These are phyloP conservation scores for Pangasius djambal DNA, from an alignment of 2,797 vertebrate genomes.

Conservation along the genomic window DNA sequence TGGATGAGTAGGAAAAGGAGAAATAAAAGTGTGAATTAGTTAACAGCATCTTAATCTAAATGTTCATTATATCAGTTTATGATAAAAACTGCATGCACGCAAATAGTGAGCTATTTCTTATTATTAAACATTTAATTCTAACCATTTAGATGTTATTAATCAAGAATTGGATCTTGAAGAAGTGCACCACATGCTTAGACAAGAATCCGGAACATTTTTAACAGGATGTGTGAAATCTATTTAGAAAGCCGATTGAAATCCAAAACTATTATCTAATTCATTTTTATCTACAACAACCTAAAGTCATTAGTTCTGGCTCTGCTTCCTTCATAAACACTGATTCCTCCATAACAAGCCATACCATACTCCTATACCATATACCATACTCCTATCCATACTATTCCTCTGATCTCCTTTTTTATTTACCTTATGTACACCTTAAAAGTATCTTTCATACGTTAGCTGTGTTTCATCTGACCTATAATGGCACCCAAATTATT, in stretches of 20 bases:
- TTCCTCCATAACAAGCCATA: background rate
- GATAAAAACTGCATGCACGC: background rate
- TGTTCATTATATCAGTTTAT: background rate
- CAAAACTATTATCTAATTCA: background rate
- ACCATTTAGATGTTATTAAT: background rate
- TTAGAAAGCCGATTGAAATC: background rate
- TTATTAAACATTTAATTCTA: background rate
- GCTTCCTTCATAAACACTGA: background rate
- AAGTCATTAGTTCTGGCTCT: background rate
- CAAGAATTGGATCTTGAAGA: background rate
- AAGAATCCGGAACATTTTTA: background rate
- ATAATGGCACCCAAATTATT: background rate
- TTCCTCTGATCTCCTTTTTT: background rate
- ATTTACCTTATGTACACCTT: background rate
- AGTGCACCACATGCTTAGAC: conserved; percentile 7
- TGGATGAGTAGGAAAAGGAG: background rate
- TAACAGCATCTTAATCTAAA: background rate
- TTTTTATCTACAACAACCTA: background rate
- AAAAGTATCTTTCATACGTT: background rate
- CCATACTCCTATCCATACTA: background rate
- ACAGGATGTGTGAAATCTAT: conserved; percentile 4
- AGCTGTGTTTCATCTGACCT: background rate
- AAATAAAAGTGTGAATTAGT: background rate
- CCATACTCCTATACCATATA: background rate
- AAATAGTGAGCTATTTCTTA: background rate